phyloP scores from a whole-genome alignment of 2,113 vertebrate genomes.

The Cebus imitator region DNA sequence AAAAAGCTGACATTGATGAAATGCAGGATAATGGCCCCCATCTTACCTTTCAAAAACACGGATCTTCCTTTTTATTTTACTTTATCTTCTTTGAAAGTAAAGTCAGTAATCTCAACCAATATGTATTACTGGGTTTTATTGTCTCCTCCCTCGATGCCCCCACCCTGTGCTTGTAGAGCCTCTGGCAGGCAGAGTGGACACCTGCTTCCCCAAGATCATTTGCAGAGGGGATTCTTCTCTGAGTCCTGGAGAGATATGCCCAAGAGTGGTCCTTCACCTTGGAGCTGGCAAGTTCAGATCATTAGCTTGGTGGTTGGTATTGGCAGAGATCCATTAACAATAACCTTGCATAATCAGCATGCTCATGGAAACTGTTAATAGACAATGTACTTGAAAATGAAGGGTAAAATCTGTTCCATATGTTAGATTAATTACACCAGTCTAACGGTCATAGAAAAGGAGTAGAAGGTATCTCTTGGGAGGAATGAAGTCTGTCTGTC shows the following conservation, averaged over 20 bases:
- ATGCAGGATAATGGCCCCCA: background rate
- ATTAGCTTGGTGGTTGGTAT: slow-evolving; percentile 51
- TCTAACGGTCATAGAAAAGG: background rate
- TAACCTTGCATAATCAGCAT: slow-evolving; percentile 49
- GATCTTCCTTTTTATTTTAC: slow-evolving; percentile 40
- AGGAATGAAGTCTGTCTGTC: background rate
- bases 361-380: slow-evolving; percentile 53
- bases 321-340: slow-evolving; percentile 57
- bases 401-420: slow-evolving; percentile 54
- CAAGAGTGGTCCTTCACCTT: slow-evolving; percentile 41
- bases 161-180: background rate
- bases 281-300: slow-evolving; percentile 52
- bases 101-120: slow-evolving; percentile 32
- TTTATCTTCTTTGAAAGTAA: slow-evolving; percentile 9
- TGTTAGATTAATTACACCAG: slow-evolving; percentile 62
- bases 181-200: background rate
- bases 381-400: slow-evolving; percentile 61
- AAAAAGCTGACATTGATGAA: slow-evolving; percentile 49
- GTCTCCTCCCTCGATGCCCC: background rate
- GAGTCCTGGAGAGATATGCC: background rate
- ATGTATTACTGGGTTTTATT: background rate
- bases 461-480: background rate
- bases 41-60: slow-evolving; percentile 52
- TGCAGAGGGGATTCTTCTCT: background rate
- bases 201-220: slow-evolving; percentile 26